Evolutionary conservation across 2,888 invertebrate species (phyloP).

Genomic region (Hemistola chrysoprasaria): DNA sequence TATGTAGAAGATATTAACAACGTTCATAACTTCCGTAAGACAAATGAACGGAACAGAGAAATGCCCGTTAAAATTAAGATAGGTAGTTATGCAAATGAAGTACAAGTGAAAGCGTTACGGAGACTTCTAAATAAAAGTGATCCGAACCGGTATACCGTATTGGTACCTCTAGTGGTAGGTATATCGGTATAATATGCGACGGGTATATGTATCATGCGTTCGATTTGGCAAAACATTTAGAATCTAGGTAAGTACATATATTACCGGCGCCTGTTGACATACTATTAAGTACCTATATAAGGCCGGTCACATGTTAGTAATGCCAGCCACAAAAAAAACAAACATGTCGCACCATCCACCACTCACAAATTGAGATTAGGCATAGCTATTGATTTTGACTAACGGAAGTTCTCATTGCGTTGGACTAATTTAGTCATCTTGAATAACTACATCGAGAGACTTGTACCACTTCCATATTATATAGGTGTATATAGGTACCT

Average conservation of each 20-base stretch:
- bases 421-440: too few relatives aligned
- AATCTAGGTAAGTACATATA: too few relatives aligned
- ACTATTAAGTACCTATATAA: not conserved
- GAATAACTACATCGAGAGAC: constrained; percentile 10
- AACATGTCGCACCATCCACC: too few relatives aligned
- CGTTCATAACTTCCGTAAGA: too few relatives aligned
- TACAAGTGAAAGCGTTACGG: constrained; percentile 51
- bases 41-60: not conserved
- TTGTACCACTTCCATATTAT: too few relatives aligned
- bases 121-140: constrained; percentile 43
- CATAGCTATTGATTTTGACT: not conserved
- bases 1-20: too few relatives aligned
- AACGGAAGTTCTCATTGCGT: too few relatives aligned
- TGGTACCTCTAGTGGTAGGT: constrained; percentile 9
- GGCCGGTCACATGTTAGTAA: constrained; percentile 5
- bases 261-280: too few relatives aligned
- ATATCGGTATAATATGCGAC: constrained; percentile 2
- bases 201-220: not conserved
- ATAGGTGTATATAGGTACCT: not conserved
- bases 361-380: too few relatives aligned
- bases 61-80: constrained; percentile 13
- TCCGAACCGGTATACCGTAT: constrained; percentile 39
- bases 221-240: too few relatives aligned
- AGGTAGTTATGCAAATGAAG: constrained; percentile 37
- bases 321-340: not conserved